A percentile compares a stretch with the other conserved stretches of the same genome.
Conservation (phyloP, 2,797 vertebrate species). For the Melanotaenia nigrans region DNA sequence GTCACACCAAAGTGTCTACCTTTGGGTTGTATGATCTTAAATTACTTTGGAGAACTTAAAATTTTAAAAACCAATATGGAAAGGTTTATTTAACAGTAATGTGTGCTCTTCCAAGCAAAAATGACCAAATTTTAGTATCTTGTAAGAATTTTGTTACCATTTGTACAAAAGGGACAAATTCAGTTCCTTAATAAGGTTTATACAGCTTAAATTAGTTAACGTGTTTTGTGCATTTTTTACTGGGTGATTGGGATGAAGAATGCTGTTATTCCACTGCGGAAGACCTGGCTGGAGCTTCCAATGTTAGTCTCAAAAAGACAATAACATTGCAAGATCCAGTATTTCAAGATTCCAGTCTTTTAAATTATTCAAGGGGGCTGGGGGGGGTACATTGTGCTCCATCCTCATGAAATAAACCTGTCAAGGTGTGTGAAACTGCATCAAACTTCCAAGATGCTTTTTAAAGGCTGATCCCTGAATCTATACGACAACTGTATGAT, state of each 20-base stretch:
- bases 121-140: not conserved
- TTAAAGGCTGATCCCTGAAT: constrained; percentile 2
- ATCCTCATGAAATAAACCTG: not conserved
- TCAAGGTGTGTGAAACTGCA: not conserved
- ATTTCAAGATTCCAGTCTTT: constrained; percentile 41
- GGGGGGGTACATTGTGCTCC: not conserved
- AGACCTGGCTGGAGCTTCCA: not conserved
- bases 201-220: not conserved
- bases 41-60: not conserved
- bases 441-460: constrained; percentile 20
- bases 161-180: not conserved
- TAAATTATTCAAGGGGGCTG: not conserved
- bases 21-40: not conserved
- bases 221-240: not conserved
- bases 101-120: not conserved
- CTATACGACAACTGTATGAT: not conserved
- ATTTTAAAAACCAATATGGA: not conserved
- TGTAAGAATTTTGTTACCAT: not conserved
- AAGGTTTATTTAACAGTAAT: not conserved
- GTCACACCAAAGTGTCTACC: too few relatives aligned
- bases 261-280: not conserved
- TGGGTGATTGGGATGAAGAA: not conserved
- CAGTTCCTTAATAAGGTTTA: constrained; percentile 5
- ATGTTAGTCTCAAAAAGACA: not conserved
- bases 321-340: constrained; percentile 28